phyloP scores from a whole-genome alignment of 2,113 vertebrate genomes.

The Chamaea fasciata region DNA sequence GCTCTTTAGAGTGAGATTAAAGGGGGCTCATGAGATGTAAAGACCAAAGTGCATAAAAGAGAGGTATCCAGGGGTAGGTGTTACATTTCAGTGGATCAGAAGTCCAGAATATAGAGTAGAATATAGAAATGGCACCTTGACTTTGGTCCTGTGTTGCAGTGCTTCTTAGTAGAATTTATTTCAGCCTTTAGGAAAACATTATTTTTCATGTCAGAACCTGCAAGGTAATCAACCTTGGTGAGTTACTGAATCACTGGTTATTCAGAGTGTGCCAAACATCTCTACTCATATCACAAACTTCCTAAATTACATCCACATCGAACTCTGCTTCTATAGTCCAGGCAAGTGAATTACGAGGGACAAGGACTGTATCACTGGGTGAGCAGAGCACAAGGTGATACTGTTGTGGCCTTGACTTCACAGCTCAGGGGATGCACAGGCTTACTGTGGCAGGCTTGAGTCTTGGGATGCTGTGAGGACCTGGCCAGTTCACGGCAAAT shows the following conservation, averaged over 20 bases:
- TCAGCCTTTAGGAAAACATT: slow-evolving; percentile 17
- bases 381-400: not conserved
- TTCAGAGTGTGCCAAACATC: not conserved
- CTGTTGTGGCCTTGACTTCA: not conserved
- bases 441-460: not conserved
- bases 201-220: slow-evolving; percentile 12
- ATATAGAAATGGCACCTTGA: not conserved
- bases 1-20: not conserved
- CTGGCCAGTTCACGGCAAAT: not conserved
- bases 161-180: not conserved
- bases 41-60: not conserved
- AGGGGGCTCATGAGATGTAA: not conserved
- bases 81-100: not conserved
- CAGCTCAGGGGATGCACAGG: not conserved
- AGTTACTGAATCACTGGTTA: not conserved
- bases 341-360: not conserved
- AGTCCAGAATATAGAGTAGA: not conserved
- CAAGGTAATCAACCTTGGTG: not conserved
- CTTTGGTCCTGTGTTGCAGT: not conserved
- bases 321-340: not conserved
- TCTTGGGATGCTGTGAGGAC: not conserved
- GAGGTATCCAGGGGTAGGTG: not conserved
- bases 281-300: not conserved
- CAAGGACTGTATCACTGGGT: not conserved
- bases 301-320: not conserved